These are phyloP conservation scores for Pogonus chalceus DNA, from an alignment of 1,140 invertebrate species.

Conservation along the genomic window DNA sequence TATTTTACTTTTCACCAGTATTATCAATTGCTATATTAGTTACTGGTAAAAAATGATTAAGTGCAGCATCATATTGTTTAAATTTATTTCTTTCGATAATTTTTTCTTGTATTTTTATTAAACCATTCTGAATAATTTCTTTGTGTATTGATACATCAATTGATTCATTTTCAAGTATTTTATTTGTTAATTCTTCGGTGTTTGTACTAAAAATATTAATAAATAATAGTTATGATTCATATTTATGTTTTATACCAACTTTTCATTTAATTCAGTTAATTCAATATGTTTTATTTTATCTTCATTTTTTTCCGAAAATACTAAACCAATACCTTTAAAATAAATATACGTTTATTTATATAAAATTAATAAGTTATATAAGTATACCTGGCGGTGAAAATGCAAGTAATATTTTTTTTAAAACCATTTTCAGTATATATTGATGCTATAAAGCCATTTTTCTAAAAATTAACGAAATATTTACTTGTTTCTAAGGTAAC, in stretches of 20 bases:
- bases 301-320: background rate
- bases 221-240: constrained; percentile 5
- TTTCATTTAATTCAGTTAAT: background rate
- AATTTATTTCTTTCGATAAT: constrained; percentile 47
- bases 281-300: constrained; percentile 4
- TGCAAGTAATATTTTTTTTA: constrained; percentile 3
- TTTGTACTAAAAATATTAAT: constrained; percentile 40
- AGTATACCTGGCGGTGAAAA: background rate
- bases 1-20: constrained; percentile 47
- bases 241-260: background rate
- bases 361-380: background rate
- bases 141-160: constrained; percentile 40
- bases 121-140: constrained; percentile 34
- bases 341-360: background rate
- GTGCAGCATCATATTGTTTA: constrained; percentile 56
- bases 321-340: background rate
- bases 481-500: background rate
- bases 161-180: constrained; percentile 40
- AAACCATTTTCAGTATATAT: background rate
- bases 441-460: background rate
- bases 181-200: constrained; percentile 39
- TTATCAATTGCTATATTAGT: constrained; percentile 71
- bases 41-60: constrained; percentile 64
- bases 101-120: constrained; percentile 42
- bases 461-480: too few relatives aligned